Percentiles rank a stretch among this genome's conserved stretches.
Evolutionary conservation across 2,113 vertebrate genomes (phyloP).

Genomic region (Rhadina sibilatrix): DNA sequence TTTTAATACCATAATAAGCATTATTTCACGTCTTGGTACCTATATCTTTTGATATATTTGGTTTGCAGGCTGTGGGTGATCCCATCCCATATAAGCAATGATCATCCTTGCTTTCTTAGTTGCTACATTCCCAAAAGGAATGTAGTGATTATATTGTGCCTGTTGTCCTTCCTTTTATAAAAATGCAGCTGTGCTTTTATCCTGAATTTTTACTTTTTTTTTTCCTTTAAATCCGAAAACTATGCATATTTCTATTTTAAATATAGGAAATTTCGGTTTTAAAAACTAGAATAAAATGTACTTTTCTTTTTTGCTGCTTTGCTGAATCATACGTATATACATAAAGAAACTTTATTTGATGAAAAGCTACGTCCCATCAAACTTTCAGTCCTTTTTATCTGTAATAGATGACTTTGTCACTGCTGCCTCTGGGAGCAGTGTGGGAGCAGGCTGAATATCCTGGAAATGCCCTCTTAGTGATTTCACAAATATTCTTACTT

Average conservation of each 20-base stretch:
- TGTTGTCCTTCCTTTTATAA: neutral
- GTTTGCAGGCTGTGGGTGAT: neutral
- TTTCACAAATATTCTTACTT: neutral
- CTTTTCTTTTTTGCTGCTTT: neutral
- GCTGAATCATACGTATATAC: neutral
- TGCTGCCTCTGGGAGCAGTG: neutral
- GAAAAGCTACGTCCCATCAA: neutral
- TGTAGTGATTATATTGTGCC: neutral
- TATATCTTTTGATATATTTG: neutral
- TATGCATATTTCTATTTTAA: neutral
- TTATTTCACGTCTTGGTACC: neutral
- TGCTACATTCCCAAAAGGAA: neutral
- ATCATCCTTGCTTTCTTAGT: neutral
- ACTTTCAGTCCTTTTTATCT: neutral
- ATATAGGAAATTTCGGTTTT: fast-evolving
- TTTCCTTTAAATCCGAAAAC: neutral
- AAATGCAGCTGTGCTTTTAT: neutral
- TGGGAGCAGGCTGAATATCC: neutral
- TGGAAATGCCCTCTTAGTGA: neutral
- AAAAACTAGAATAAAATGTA: neutral
- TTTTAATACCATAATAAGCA: neutral
- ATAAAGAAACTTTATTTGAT: neutral
- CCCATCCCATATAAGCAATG: neutral
- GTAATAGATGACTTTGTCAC: neutral
- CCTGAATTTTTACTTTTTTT: neutral